Evolutionary conservation across 2,113 vertebrate genomes (phyloP).

Genomic region (Condylura cristata): DNA sequence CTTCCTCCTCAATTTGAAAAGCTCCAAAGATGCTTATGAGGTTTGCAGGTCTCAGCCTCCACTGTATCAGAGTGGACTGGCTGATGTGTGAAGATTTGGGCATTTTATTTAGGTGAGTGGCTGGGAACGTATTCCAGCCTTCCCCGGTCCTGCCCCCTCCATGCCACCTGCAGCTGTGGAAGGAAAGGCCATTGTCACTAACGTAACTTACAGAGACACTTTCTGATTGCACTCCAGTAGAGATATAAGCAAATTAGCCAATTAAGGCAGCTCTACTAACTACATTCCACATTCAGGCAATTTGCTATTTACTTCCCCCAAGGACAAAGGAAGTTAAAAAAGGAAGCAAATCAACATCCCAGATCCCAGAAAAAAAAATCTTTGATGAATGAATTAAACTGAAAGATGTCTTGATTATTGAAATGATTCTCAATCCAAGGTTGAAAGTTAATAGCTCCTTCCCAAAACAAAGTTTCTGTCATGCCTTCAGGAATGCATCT

Average conservation of each 20-base stretch:
- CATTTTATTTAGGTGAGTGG: not conserved
- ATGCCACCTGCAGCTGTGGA: not conserved
- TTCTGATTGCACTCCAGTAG: not conserved
- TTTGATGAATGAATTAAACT: slow-evolving; percentile 2
- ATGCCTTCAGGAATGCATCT: not conserved
- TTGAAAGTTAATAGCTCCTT: not conserved
- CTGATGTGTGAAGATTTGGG: not conserved
- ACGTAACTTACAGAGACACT: not conserved
- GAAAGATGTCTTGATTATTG: not conserved
- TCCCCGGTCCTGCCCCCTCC: not conserved
- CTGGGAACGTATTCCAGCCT: not conserved
- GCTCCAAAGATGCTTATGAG: not conserved
- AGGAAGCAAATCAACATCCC: not conserved
- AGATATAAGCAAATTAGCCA: slow-evolving; percentile 14
- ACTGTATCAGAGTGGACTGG: not conserved
- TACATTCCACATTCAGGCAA: not conserved
- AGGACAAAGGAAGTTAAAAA: not conserved
- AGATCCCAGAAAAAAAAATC: not conserved
- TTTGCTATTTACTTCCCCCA: not conserved
- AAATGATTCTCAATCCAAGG: not conserved
- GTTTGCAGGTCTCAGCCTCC: not conserved
- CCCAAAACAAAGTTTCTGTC: not conserved
- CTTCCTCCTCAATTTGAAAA: not conserved
- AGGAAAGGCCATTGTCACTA: not conserved
- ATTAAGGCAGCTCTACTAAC: not conserved